Evolutionary conservation across 2,888 invertebrate genomes (phyloP), one percentile per base, ranked within the genome.

Genomic region (Willowsia nigromaculata): DNA sequence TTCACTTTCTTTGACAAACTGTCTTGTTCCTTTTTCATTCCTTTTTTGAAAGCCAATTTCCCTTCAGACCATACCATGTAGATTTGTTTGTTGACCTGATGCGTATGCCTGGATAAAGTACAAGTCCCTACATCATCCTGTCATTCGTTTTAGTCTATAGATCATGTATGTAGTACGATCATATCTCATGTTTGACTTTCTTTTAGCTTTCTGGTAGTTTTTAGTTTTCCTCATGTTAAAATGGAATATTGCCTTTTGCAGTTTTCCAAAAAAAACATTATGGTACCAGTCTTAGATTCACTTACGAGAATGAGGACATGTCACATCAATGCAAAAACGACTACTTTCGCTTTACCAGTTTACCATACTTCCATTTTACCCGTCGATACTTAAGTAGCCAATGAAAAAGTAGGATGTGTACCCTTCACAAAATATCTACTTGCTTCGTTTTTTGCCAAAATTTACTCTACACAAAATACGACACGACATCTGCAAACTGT

Each of bases 401-500:
- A 33, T 33, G n/a, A 65, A 65, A 65, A 65, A 33, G 33, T 33
- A 33, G 27, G 27, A 7, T n/a, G n/a, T 30, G 65, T 33, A 25
- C 59, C 27, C 15, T 65, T 30, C 33, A 65, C n/a, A 15, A 65
- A n/a, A 33, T 27, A 27, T 27, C 2, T 1, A 27, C 59, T 25
- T 59, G 59, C 2, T 27, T 27, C 25, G 0, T 27, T 27, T 27
- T 3, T n/a, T 2, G 27, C 47, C 30, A 47, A 71, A 33, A 84
- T 53, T 71, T 30, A 56, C 43, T 62, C 85, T 30, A 85, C 43
- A 53, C n/a, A 85, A 68, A 62, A 76, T 76, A 53, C 74, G 71
- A 85, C 85, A 76, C 76, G 85, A 85, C 85, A 85, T 76, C 85
- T 85, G 85, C 85, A 85, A 85, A 85, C 85, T 85, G 62, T 85